Percentiles rank a stretch among this genome's conserved stretches.
Evolutionary conservation across 2,888 invertebrate genomes (phyloP).

Genomic region (Volucella inanis): DNA sequence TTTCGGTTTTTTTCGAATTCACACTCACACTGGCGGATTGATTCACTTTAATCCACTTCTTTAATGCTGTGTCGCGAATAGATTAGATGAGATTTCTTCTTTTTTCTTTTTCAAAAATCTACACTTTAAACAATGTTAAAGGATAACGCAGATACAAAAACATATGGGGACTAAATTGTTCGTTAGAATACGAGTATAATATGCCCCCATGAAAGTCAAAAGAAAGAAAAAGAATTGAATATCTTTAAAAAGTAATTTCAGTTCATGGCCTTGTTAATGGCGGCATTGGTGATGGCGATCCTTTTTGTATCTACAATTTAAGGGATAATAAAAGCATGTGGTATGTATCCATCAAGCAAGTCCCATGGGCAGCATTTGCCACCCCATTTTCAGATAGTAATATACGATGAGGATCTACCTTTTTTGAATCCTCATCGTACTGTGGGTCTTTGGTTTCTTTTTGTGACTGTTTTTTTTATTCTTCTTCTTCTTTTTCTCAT

Average conservation of each 20-base stretch:
- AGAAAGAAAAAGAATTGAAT: conserved; percentile 60
- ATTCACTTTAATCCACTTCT: conserved; percentile 54
- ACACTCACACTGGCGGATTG: conserved; percentile 20
- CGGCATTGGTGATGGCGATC: conserved; percentile 67
- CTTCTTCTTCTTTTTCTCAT: conserved; percentile 15
- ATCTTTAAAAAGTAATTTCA: conserved; percentile 72
- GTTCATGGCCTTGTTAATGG: conserved; percentile 76
- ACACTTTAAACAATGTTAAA: conserved; percentile 49
- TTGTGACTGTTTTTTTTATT: not conserved
- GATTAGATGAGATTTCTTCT: conserved; percentile 9
- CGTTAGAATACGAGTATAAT: not conserved
- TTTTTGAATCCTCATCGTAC: conserved; percentile 9
- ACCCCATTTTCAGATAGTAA: conserved; percentile 81
- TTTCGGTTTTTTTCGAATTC: conserved; percentile 13
- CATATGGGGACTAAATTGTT: conserved; percentile 16
- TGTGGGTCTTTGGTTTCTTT: not conserved
- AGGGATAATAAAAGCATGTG: conserved; percentile 81
- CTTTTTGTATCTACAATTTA: conserved; percentile 67
- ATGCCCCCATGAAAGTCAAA: conserved; percentile 21
- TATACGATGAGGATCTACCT: conserved; percentile 74
- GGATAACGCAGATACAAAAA: conserved; percentile 43
- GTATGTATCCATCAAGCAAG: conserved; percentile 82
- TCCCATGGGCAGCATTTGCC: conserved; percentile 83
- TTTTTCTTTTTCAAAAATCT: conserved; percentile 21
- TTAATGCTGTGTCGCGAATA: conserved; percentile 13